Percentiles rank a stretch among this genome's conserved stretches.
phyloP scores from a whole-genome alignment of 2,888 invertebrate genomes.

The Plusia festucae region DNA sequence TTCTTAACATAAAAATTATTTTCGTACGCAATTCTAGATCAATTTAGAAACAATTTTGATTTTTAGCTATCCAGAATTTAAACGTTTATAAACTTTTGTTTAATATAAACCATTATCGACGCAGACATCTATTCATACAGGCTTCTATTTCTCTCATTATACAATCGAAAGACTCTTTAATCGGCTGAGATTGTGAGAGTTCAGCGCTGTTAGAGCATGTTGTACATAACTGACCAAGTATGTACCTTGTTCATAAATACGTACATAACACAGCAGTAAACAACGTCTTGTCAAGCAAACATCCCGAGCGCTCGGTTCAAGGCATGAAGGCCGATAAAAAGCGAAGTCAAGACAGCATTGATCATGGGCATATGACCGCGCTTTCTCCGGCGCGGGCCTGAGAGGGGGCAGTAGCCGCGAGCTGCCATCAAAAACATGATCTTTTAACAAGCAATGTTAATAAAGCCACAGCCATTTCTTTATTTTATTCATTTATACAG shows the following conservation, averaged over 20 bases:
- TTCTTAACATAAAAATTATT: too few species aligned
- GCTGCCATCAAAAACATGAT: slow-evolving; percentile 9
- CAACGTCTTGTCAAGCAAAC: slow-evolving; percentile 13
- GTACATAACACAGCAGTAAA: not conserved
- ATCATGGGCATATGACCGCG: slow-evolving; percentile 59
- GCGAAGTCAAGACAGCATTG: slow-evolving; percentile 30
- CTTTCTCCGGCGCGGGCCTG: slow-evolving; percentile 56
- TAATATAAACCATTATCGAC: too few species aligned
- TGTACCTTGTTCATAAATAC: not conserved
- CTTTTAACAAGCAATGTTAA: slow-evolving; percentile 3
- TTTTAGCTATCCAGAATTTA: too few species aligned
- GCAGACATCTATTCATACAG: too few species aligned
- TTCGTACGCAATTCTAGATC: too few species aligned
- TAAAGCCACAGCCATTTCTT: not conserved
- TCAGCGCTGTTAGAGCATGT: too few species aligned
- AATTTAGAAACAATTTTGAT: too few species aligned
- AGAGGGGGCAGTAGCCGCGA: slow-evolving; percentile 44
- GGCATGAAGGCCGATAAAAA: slow-evolving; percentile 30
- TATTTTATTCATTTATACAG: not conserved
- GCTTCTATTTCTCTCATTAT: too few species aligned
- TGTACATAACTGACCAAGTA: too few species aligned
- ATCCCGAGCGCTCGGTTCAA: slow-evolving; percentile 18
- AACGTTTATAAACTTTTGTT: too few species aligned
- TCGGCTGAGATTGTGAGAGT: too few species aligned
- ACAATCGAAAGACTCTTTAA: too few species aligned